Evolutionary conservation across 2,888 invertebrate species (phyloP).

Genomic region (Himalopsyche japonica): DNA sequence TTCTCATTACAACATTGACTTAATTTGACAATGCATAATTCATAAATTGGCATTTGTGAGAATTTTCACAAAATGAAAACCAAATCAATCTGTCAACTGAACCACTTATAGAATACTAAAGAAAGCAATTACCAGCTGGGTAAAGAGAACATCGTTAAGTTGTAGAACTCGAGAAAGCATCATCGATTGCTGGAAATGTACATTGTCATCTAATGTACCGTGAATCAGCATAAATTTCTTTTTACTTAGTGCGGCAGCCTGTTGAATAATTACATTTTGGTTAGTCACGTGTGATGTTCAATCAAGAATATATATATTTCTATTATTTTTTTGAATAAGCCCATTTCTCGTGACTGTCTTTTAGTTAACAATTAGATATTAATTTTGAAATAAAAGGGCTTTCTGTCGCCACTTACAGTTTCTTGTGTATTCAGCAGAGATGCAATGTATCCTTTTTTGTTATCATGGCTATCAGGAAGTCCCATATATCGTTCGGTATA

Average conservation of each 20-base stretch:
- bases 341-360: no score
- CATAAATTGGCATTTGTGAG: not conserved
- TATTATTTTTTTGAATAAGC: no score
- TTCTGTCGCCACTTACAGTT: constrained; percentile 36
- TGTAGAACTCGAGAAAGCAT: constrained; percentile 86
- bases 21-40: no score
- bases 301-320: no score
- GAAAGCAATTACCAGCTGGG: constrained; percentile 74
- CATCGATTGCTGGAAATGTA: constrained; percentile 97
- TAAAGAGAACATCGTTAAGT: constrained; percentile 83
- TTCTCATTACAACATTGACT: no score
- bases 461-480: constrained; percentile 70
- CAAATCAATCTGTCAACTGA: not conserved
- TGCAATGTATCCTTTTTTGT: constrained; percentile 71
- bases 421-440: constrained; percentile 61
- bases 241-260: constrained; percentile 51
- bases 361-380: not conserved
- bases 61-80: not conserved
- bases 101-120: not conserved
- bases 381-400: not conserved
- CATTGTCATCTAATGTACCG: constrained; percentile 94
- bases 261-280: not conserved
- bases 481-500: constrained; percentile 98
- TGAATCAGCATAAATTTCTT: constrained; percentile 91
- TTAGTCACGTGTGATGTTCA: no score